Base-by-base conservation (phyloP, 2,113 vertebrate genomes). In the Deroptyus accipitrinus region DNA sequence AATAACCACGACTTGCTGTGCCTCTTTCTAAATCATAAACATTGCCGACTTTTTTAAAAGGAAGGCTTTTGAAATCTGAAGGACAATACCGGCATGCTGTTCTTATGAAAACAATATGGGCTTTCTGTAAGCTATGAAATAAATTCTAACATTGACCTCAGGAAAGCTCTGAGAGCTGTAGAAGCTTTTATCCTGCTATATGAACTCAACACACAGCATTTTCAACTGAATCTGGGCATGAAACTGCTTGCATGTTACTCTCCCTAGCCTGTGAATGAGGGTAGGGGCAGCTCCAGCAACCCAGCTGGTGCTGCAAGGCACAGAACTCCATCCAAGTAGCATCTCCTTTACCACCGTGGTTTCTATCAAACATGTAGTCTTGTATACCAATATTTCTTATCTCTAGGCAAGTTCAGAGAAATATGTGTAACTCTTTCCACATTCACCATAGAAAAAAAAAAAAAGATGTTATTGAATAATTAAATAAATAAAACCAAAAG, bases 251-350 rank as follows among this genome's bases (percentile, higher is more conserved):
- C 52, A 72, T 19, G 25, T 86, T 2, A 0, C 14, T 35, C 30
- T 74, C 14, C 54, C 15, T 48, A 30, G 24, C 24, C 10, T 52
- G 17, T 52, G 33, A 62, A 48, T 27, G n/a, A 70, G 18, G 7
- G 6, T 13, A 18, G 7, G 8, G 6, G 14, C 6, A 49, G 3
- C 12, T 82, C 16, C 46, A 74, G 30, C 17, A 35, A 27, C 19
- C 7, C 14, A 12, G 4, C 7, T 8, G 2, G 13, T 4, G 1
- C 14, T 52, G 27, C 18, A 67, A 51, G 64, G 13, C 35, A 39
- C 14, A 57, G 31, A 42, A 41, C 25, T 78, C 33, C 22, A 62
- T 19, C 14, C 3, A 2, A 66, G 41, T 16, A 63, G 23, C 5
- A 39, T 49, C 8, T 55, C 30, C 13, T 35, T 44, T 59, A 35